phyloP scores from a whole-genome alignment of 2,888 invertebrate species.

The Hirudinaria manillensis region DNA sequence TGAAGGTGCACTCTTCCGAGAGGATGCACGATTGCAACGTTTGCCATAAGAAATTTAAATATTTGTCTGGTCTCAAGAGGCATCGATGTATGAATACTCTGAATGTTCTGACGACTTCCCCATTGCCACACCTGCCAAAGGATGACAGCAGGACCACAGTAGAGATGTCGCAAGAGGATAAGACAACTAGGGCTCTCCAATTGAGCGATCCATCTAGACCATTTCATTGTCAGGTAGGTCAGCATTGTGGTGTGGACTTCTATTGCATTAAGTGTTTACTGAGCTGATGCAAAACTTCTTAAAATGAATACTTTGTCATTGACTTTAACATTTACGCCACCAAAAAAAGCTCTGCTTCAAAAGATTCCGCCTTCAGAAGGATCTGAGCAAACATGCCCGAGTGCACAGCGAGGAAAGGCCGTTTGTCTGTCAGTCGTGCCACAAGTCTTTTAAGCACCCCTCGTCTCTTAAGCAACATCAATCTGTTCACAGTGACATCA shows the following conservation, averaged over 20 bases:
- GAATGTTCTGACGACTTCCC: neutral
- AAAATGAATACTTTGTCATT: no score
- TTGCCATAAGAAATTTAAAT: constrained; percentile 13
- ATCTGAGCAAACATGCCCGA: constrained; percentile 7
- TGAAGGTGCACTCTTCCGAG: constrained; percentile 18
- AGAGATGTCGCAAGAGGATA: neutral
- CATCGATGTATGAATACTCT: neutral
- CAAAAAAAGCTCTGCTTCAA: constrained; percentile 12
- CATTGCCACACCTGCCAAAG: neutral
- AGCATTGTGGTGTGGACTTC: neutral
- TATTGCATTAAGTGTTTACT: no score
- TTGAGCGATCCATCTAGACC: constrained; percentile 3
- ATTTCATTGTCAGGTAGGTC: neutral
- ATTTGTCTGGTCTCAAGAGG: neutral
- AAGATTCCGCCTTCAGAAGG: constrained; percentile 18
- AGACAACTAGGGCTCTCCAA: neutral
- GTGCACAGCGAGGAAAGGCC: constrained; percentile 12
- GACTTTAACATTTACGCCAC: no score
- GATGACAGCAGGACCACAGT: neutral
- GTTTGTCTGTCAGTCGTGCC: neutral
- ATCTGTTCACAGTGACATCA: constrained; percentile 21
- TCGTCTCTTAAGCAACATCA: constrained; percentile 3
- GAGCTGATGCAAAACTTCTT: no score
- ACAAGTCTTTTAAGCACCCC: constrained; percentile 14
- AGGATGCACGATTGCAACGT: neutral